Base-by-base conservation (phyloP, 2,797 vertebrate genomes). In the Hoplostethus atlanticus region DNA sequence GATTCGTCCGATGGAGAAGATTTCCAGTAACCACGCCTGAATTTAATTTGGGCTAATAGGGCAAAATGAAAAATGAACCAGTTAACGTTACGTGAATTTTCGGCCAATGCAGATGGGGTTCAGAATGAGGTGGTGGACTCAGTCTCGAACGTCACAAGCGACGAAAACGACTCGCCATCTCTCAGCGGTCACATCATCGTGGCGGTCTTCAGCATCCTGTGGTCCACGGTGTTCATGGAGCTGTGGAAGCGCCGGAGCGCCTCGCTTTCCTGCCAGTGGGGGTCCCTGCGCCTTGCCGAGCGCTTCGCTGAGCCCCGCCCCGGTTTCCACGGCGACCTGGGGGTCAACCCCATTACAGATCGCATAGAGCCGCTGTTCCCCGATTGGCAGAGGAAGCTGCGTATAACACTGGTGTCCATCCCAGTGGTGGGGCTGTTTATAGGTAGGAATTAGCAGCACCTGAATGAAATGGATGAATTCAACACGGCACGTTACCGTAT, bases 151-250 rank as follows among this genome's bases (percentile, higher is more conserved):
- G 54, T 25, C 6, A 3, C 0, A 0, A 6, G 11, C 2, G 5
- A 17, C 0, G 83, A 86, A 0, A 78, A 85, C 0, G 86, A 91
- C 10, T 74, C 86, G 1, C 64, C 64, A 1, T 64, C 83, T 0
- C 62, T 94, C 30, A 91, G 92, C 3, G 92, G 93, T 53, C 91
- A 94, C 80, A 91, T 95, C 87, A 69, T 95, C 61, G 94, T 94
- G 89, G 94, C 95, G 0, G 59, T 94, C 51, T 95, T 96, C 87
- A 96, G 94, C 83, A 95, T 96, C 91, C 74, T 96, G 36, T 96
- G 95, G 95, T 96, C 94, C 63, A 96, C 95, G 0, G 77, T 96
- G 40, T 61, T 95, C 47, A 93, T 96, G 83, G 95, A 96, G 92
- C 52, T 95, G 71, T 96, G 95, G 95, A 96, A 96, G 67, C 90